These are phyloP conservation scores for Colletes latitarsis DNA, from an alignment of 1,140 invertebrate genomes.

Conservation along the genomic window DNA sequence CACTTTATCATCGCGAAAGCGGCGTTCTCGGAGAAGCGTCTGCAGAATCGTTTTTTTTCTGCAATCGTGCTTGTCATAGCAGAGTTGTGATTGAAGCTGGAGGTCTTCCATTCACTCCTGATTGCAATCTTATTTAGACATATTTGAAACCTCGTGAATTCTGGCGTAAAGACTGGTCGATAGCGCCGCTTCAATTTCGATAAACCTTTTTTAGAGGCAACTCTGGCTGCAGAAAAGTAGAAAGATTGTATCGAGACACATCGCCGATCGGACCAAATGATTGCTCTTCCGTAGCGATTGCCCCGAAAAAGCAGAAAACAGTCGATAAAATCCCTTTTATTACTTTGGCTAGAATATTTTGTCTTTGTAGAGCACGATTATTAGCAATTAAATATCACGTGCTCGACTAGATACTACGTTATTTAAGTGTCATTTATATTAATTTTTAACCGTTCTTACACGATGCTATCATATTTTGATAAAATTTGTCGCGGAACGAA, in stretches of 20 bases:
- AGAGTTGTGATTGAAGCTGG: background rate
- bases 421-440: background rate
- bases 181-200: conserved; percentile 22
- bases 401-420: background rate
- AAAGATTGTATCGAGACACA: conserved; percentile 23
- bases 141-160: conserved; percentile 43
- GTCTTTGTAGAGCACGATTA: conserved; percentile 2
- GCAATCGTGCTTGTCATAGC: background rate
- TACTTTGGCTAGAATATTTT: background rate
- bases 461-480: too few species aligned
- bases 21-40: background rate
- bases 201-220: conserved; percentile 16
- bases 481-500: too few species aligned
- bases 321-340: conserved; percentile 14
- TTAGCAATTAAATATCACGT: background rate
- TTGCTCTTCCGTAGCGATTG: conserved; percentile 29
- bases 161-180: conserved; percentile 12
- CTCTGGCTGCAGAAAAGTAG: background rate
- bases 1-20: conserved; percentile 10
- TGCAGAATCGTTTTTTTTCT: background rate
- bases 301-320: background rate
- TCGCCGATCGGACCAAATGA: conserved; percentile 15
- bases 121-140: conserved; percentile 40
- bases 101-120: background rate
- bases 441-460: background rate